These are phyloP conservation scores for Xiphorhynchus elegans DNA, from an alignment of 2,113 vertebrate species.

Conservation along the genomic window DNA sequence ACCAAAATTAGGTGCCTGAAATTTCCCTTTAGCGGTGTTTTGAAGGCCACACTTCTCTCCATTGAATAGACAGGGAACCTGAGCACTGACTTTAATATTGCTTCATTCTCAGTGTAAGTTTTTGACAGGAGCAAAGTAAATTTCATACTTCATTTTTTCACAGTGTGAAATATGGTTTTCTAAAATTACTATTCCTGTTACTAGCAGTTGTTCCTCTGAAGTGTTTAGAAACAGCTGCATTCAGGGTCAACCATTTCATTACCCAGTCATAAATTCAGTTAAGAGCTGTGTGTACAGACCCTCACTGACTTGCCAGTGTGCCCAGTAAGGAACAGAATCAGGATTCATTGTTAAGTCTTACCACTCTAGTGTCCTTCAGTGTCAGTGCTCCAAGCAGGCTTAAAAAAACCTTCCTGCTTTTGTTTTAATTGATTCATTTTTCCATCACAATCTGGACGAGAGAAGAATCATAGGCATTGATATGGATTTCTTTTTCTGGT, in stretches of 20 bases:
- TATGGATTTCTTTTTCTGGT: neutral
- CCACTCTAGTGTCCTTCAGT: neutral
- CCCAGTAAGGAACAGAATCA: neutral
- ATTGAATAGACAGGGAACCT: neutral
- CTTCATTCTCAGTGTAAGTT: neutral
- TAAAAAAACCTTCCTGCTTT: neutral
- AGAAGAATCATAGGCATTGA: constrained; percentile 14
- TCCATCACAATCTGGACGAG: neutral
- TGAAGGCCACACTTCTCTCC: neutral
- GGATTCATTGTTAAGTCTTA: neutral
- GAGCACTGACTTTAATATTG: neutral
- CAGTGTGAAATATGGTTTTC: neutral
- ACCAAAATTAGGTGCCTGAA: neutral
- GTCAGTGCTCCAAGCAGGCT: neutral
- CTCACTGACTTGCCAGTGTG: neutral
- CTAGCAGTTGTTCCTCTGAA: neutral
- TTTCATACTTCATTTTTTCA: neutral
- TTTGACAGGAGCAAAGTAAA: neutral
- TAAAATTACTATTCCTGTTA: neutral
- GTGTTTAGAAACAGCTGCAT: neutral
- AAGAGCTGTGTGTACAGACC: neutral
- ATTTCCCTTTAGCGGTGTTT: neutral
- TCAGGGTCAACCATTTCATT: constrained; percentile 3
- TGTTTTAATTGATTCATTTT: constrained; percentile 16
- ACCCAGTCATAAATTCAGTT: neutral